Base-by-base conservation (phyloP, 2,113 vertebrate genomes). In the Gymnocephalus cernua region DNA sequence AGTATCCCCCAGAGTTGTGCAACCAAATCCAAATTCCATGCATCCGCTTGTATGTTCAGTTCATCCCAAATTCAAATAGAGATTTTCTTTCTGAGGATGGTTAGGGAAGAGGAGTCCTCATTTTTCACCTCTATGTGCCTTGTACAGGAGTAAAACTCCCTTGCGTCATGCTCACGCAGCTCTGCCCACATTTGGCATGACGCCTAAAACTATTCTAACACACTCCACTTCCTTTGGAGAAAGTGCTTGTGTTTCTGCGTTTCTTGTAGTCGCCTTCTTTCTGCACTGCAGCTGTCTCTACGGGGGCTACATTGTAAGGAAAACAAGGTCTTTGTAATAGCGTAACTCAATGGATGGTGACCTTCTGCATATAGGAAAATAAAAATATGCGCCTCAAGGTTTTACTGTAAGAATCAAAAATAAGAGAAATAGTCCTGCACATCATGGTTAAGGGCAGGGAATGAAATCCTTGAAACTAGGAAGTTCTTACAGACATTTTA, bases 341-440 rank as follows among this genome's bases (percentile, higher is more conserved):
- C 14, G 10, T 10, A 15, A 51, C 9, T 50, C 10, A 10, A 4
- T 35, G 27, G 19, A 50, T 35, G 19, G 44, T 50, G 4, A 3
- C 14, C 41, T 15, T 48, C 25, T 7, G 15, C 23, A 16, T 8
- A n/a, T 15, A 6, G 8, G 41, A n/a, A 29, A 16, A 74, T n/a
- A 25, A n/a, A 29, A 16, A 74, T n/a, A 25, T 51, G 19, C 9
- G 21, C 57, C 23, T 51, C 35, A 41, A 41, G 3, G 21, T 63
- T 14, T 66, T 6, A 27, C 8, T 57, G 25, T 47, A 67, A 58
- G 58, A 67, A 77, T 77, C 14, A 48, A 13, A 67, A 38, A 62
- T 12, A 48, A 48, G 6, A 48, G 10, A 13, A 27, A 25, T 14
- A 10, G 27, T 6, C 18, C 61, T 12, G 54, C 6, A 48, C 27